Evolutionary conservation across 2,113 vertebrate genomes (phyloP).

Genomic region (Ardeotis arabs): DNA sequence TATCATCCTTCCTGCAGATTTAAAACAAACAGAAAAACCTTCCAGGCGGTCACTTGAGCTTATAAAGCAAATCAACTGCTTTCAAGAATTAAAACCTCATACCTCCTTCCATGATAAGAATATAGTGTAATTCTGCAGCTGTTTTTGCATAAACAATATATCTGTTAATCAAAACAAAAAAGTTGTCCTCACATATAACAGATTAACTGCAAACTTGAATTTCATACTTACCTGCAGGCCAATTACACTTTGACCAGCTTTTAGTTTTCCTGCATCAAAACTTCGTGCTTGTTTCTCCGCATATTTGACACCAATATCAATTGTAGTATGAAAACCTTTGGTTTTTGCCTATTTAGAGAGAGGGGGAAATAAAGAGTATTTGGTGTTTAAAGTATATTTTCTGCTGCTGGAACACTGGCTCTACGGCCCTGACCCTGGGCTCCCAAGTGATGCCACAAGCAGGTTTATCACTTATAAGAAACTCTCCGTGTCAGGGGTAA

Average conservation of each 20-base stretch:
- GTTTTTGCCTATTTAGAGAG: constrained; percentile 87
- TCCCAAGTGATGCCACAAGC: neutral
- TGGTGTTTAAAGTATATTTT: neutral
- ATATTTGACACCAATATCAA: constrained; percentile 95
- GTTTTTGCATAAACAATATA: neutral
- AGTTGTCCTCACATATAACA: neutral
- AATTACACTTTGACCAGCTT: constrained; percentile 96
- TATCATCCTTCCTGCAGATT: neutral
- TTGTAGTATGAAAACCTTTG: constrained; percentile 91
- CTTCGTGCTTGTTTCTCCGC: constrained; percentile 91
- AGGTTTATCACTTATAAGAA: neutral
- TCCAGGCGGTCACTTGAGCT: neutral
- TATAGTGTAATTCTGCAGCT: neutral
- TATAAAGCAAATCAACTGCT: neutral
- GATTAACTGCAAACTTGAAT: neutral
- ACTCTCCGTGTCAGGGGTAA: neutral
- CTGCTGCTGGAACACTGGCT: neutral
- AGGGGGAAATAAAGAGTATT: neutral
- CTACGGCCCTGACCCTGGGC: neutral
- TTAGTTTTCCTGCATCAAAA: constrained; percentile 93
- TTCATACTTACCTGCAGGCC: constrained; percentile 86
- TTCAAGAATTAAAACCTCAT: neutral
- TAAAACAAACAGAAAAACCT: neutral
- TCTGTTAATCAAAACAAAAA: neutral
- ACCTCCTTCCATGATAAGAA: neutral